Conservation (phyloP, 2,797 vertebrate species). For the Stomatorhinus walkeri region DNA sequence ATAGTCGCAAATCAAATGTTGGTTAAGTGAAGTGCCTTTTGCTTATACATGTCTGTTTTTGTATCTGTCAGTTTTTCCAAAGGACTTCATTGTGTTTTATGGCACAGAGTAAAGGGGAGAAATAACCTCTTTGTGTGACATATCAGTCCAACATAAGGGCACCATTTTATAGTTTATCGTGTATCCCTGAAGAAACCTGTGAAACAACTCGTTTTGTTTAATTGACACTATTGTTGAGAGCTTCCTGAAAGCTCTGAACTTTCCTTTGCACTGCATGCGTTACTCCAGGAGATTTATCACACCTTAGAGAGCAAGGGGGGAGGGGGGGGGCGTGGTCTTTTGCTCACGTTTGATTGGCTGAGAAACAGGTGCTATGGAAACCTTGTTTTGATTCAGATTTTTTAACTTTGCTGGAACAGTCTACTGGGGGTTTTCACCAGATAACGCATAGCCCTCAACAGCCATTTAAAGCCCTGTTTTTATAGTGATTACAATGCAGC, state of each 20-base stretch:
- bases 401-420: constrained; percentile 34
- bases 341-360: constrained; percentile 43
- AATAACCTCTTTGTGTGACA: not conserved
- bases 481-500: constrained; percentile 14
- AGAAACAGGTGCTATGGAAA: constrained; percentile 32
- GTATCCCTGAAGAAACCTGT: not conserved
- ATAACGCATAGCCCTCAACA: not conserved
- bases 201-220: not conserved
- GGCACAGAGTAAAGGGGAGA: not conserved
- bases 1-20: not conserved
- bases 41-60: not conserved
- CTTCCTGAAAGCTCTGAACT: not conserved
- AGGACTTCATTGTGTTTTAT: not conserved
- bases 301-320: constrained; percentile 33
- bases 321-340: constrained; percentile 12
- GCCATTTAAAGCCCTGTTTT: not conserved
- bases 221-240: not conserved
- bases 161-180: not conserved
- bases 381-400: constrained; percentile 59
- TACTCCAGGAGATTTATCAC: not conserved
- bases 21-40: not conserved
- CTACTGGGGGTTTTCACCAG: constrained; percentile 17
- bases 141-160: not conserved
- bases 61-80: not conserved
- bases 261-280: not conserved